phyloP scores from a whole-genome alignment of 2,797 vertebrate genomes.

The Sebastiscus tertius region DNA sequence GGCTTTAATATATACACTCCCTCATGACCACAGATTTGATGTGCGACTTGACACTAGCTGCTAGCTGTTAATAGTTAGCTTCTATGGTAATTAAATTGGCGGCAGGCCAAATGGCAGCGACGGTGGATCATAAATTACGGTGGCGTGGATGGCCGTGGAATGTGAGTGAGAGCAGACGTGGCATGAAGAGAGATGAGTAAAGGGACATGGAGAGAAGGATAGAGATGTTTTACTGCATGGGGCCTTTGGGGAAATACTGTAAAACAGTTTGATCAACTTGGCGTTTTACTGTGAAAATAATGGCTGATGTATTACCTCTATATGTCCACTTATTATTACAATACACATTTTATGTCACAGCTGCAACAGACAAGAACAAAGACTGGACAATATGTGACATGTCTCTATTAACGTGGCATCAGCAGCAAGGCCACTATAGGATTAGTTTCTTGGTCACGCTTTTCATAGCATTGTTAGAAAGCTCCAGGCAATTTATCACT shows the following conservation, averaged over 20 bases:
- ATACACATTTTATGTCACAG: neutral
- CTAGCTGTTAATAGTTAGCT: slow-evolving; percentile 78
- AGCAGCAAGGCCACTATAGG: too few relatives aligned
- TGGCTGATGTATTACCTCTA: slow-evolving; percentile 12
- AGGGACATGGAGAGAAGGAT: slow-evolving; percentile 1
- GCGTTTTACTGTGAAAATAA: slow-evolving; percentile 14
- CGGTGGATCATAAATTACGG: slow-evolving; percentile 56
- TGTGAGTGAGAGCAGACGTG: slow-evolving; percentile 26
- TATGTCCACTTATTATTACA: slow-evolving; percentile 1
- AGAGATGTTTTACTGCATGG: slow-evolving; percentile 32
- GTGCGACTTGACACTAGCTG: slow-evolving; percentile 54
- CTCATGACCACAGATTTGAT: slow-evolving; percentile 45
- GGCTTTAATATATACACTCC: slow-evolving; percentile 42
- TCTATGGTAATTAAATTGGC: slow-evolving; percentile 83
- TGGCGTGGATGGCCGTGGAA: slow-evolving; percentile 37
- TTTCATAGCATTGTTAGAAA: neutral
- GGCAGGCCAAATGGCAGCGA: slow-evolving; percentile 62
- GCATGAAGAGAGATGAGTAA: slow-evolving; percentile 34
- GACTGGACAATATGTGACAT: neutral
- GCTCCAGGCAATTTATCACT: neutral
- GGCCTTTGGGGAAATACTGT: slow-evolving; percentile 18
- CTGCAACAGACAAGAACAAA: neutral
- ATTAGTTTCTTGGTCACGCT: neutral
- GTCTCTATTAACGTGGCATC: neutral
- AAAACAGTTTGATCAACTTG: slow-evolving; percentile 22